A percentile compares a stretch with the other conserved stretches of the same genome.
phyloP scores from a whole-genome alignment of 1,140 invertebrate species.

The Drosophila punjabiensis region DNA sequence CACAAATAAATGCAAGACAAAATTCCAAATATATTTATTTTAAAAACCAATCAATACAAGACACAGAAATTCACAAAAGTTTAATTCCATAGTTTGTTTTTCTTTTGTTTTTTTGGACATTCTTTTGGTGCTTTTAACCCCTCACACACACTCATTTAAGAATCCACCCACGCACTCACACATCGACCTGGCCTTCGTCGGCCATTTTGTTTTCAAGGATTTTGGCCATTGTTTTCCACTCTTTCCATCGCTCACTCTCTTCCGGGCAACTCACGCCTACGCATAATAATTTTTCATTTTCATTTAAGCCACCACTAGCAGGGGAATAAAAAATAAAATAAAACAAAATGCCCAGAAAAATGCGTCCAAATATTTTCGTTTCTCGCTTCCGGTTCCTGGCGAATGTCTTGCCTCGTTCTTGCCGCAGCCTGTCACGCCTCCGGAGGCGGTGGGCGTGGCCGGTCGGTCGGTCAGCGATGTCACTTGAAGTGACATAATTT shows the following conservation, averaged over 20 bases:
- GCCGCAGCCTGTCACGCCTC: conserved; percentile 50
- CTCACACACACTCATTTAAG: conserved; percentile 10
- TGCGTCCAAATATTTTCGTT: conserved; percentile 76
- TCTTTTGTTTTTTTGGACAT: conserved; percentile 46
- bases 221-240: conserved; percentile 48
- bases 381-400: conserved; percentile 61
- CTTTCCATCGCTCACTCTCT: conserved; percentile 1
- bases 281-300: conserved; percentile 80
- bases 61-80: conserved; percentile 33
- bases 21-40: conserved; percentile 23
- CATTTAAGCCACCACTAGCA: conserved; percentile 22
- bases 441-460: conserved; percentile 26
- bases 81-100: conserved; percentile 27
- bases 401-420: conserved; percentile 19
- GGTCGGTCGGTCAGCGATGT: conserved; percentile 43
- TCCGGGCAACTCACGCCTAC: conserved; percentile 57
- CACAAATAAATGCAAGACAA: conserved; percentile 36
- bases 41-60: conserved; percentile 39
- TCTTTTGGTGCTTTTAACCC: conserved; percentile 54
- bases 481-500: conserved; percentile 64
- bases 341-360: conserved; percentile 43
- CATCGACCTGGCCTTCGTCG: conserved; percentile 43
- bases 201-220: conserved; percentile 74
- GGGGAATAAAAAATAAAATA: conserved; percentile 36
- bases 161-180: conserved; percentile 28